These are phyloP conservation scores for Ascaphus truei DNA, from an alignment of 2,113 vertebrate genomes.

Conservation along the genomic window DNA sequence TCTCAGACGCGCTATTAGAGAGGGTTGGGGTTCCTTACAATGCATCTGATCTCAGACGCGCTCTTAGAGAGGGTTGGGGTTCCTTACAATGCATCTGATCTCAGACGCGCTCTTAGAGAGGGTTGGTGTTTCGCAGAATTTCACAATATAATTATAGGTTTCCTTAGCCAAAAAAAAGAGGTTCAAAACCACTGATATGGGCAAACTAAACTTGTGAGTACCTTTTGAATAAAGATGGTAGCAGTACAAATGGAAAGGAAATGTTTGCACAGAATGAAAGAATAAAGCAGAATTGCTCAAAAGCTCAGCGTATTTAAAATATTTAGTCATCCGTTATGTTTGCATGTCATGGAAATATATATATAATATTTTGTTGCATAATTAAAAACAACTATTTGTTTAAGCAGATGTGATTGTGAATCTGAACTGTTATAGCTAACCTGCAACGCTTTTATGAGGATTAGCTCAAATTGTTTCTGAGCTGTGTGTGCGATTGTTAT, in stretches of 20 bases:
- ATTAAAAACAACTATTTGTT: background rate
- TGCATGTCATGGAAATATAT: background rate
- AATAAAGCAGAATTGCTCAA: background rate
- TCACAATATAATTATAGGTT: too few relatives aligned
- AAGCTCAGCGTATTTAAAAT: background rate
- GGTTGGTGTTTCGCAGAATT: too few relatives aligned
- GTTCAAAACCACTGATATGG: too few relatives aligned
- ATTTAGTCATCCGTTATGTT: constrained; percentile 11
- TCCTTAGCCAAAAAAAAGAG: too few relatives aligned
- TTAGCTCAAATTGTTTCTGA: constrained; percentile 7
- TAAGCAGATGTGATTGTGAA: constrained; percentile 15
- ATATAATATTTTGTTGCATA: background rate
- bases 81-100: too few relatives aligned
- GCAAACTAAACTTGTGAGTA: too few relatives aligned
- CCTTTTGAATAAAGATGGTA: too few relatives aligned
- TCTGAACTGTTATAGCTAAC: background rate
- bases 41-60: too few relatives aligned
- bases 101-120: too few relatives aligned
- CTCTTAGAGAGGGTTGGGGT: too few relatives aligned
- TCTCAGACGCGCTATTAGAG: too few relatives aligned
- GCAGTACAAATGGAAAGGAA: background rate
- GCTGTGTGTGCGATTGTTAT: background rate
- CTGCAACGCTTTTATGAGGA: background rate
- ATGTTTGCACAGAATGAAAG: background rate
- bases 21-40: too few relatives aligned